These are phyloP conservation scores for Cryptus viduatorius DNA, from an alignment of 2,888 invertebrate genomes.

Conservation along the genomic window DNA sequence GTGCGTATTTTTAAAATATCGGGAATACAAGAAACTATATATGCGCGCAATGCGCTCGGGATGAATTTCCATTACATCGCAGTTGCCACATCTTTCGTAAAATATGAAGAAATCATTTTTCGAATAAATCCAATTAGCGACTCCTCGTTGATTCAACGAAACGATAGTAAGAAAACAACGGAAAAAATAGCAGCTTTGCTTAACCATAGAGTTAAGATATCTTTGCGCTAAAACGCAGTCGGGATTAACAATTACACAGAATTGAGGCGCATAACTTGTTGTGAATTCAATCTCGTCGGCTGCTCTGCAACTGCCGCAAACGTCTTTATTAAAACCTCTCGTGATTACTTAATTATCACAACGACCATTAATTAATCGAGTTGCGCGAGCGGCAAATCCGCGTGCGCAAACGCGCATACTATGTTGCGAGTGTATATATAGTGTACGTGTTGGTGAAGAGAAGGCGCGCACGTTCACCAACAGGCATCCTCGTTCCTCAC, in stretches of 20 bases:
- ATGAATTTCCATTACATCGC: neutral
- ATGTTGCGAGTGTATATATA: slow-evolving; percentile 4
- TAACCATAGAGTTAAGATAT: neutral
- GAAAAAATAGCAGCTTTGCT: neutral
- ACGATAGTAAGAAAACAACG: neutral
- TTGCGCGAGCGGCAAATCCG: slow-evolving; percentile 35
- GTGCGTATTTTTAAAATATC: neutral
- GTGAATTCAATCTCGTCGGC: slow-evolving; percentile 19
- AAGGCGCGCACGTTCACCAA: slow-evolving; percentile 14
- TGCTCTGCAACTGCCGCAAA: slow-evolving; percentile 26
- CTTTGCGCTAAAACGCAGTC: neutral
- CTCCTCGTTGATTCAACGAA: neutral
- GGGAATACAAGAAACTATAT: neutral
- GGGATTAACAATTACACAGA: neutral
- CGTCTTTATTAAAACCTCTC: slow-evolving; percentile 59
- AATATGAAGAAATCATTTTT: neutral
- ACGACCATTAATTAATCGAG: slow-evolving; percentile 70
- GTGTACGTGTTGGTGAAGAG: neutral
- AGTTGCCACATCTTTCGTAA: neutral
- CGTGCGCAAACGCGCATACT: slow-evolving; percentile 9
- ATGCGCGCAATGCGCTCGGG: neutral
- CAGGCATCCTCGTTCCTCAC: neutral
- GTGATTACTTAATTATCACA: slow-evolving; percentile 63
- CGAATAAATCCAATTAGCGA: slow-evolving; percentile 7
- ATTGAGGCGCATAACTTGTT: slow-evolving; percentile 3